These are phyloP conservation scores for Campodea augens DNA, from an alignment of 1,140 invertebrate species.

Conservation along the genomic window DNA sequence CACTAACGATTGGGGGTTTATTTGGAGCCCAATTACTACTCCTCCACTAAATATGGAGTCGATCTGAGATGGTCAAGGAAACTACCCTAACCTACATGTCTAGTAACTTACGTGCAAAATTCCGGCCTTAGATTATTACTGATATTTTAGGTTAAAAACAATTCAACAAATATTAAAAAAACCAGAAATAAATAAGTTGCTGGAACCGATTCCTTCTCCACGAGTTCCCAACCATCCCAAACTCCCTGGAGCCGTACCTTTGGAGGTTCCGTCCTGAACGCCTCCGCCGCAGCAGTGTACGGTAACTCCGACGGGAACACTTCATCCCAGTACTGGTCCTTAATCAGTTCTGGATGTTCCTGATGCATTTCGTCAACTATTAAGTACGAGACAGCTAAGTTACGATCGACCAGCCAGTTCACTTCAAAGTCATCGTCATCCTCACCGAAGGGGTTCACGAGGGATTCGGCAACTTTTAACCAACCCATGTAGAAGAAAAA, in stretches of 20 bases:
- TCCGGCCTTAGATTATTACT: too few relatives aligned
- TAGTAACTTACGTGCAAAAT: too few relatives aligned
- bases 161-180: too few relatives aligned
- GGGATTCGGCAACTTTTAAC: constrained; percentile 33
- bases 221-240: too few relatives aligned
- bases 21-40: too few relatives aligned
- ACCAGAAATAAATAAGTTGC: too few relatives aligned
- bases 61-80: too few relatives aligned
- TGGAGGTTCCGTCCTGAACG: constrained; percentile 15
- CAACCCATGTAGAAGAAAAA: constrained; percentile 41
- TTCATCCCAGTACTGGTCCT: constrained; percentile 27
- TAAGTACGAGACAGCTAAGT: constrained; percentile 24
- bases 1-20: too few relatives aligned
- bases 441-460: constrained; percentile 37
- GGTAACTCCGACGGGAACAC: constrained; percentile 21
- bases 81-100: too few relatives aligned
- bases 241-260: constrained; percentile 17
- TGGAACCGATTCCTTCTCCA: too few relatives aligned
- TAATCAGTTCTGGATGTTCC: constrained; percentile 24
- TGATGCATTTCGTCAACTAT: constrained; percentile 28
- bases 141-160: too few relatives aligned
- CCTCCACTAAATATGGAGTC: too few relatives aligned
- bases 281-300: constrained; percentile 20
- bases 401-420: constrained; percentile 28
- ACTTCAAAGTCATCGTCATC: constrained; percentile 42